Base-by-base conservation (phyloP, 35 echinoderm and acorn worm species). In the Holothuria glaberrima region DNA sequence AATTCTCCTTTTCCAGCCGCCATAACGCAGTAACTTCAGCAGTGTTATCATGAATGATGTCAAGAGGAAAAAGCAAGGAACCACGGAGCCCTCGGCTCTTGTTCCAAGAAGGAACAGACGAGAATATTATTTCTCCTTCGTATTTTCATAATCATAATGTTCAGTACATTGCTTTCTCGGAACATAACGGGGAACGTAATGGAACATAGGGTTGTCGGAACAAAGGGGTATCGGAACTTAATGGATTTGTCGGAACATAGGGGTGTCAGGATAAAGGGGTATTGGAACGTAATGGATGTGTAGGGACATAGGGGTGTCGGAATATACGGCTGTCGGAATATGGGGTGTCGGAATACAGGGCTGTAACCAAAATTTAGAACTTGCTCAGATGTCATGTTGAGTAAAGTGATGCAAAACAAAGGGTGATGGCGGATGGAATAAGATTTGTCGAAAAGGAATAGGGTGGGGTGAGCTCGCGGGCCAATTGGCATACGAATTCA, bases 141-240 rank as follows among this genome's bases (percentile, higher is more conserved):
- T 61, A 61, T 61, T 61, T 61, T 61, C 58, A 61, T 61, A n/a
- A 61, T 61, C 16, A 61, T 61, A 18, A 61, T 61, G 58, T 61
- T n/a, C 58, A 61, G 58, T n/a, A 61, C 58, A 61, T n/a, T 61
- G 58, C n/a, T 61, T 61, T 61, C n/a, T 61, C 58, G 16, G 58
- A 61, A 61, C 58, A 61, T 61, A 61, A 61, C n/a, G 58, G n/a
- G 58, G 58, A 61, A n/a, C n/a, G 58, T 61, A 61, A 61, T 61
- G 58, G 2, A 61, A 61, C 16, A 18, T 18, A n/a, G n/a, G n/a
- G n/a, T n/a, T n/a, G n/a, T n/a, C n/a, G n/a, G n/a, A n/a, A n/a
- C n/a, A n/a, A n/a, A n/a, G n/a, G n/a, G n/a, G n/a, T n/a, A n/a
- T n/a, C n/a, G n/a, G n/a, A n/a, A n/a, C n/a, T n/a, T n/a, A 14